These are phyloP conservation scores for Pararge aegeria DNA, from an alignment of 1,140 invertebrate genomes.

Conservation along the genomic window DNA sequence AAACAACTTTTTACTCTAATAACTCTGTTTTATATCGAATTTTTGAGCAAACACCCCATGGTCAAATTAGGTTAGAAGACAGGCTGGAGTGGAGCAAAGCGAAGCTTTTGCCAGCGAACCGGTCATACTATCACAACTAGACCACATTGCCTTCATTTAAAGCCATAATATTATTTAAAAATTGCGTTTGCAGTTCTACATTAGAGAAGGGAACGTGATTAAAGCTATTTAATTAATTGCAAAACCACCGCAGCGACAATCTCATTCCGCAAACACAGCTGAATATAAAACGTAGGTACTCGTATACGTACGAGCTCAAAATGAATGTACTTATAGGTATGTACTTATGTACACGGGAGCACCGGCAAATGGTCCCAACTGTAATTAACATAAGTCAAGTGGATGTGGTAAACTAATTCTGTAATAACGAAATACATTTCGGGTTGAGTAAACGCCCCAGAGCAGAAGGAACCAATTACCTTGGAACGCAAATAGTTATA, in stretches of 20 bases:
- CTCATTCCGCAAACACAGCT: neutral
- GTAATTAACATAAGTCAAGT: slow-evolving; percentile 37
- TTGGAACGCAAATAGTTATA: slow-evolving; percentile 3
- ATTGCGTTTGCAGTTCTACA: neutral
- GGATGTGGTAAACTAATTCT: slow-evolving; percentile 32
- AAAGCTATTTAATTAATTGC: slow-evolving; percentile 7
- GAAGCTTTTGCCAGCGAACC: too few species aligned
- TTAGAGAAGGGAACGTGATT: slow-evolving; percentile 2
- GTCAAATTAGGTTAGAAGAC: too few species aligned
- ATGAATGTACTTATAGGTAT: too few species aligned
- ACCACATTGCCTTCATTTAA: neutral
- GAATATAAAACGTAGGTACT: slow-evolving; percentile 5
- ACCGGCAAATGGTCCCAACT: slow-evolving; percentile 23
- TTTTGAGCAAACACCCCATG: too few species aligned
- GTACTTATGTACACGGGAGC: neutral
- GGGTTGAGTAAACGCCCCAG: slow-evolving; percentile 23
- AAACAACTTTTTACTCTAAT: too few species aligned
- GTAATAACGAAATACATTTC: slow-evolving; percentile 33
- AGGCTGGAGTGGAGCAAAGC: too few species aligned
- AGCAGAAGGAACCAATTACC: slow-evolving; percentile 27
- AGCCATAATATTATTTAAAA: neutral
- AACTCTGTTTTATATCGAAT: too few species aligned
- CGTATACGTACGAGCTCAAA: neutral
- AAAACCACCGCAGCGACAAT: slow-evolving; percentile 4
- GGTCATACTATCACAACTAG: too few species aligned